These are phyloP conservation scores for Stomorhina lunata DNA, from an alignment of 2,888 invertebrate species.

Conservation along the genomic window DNA sequence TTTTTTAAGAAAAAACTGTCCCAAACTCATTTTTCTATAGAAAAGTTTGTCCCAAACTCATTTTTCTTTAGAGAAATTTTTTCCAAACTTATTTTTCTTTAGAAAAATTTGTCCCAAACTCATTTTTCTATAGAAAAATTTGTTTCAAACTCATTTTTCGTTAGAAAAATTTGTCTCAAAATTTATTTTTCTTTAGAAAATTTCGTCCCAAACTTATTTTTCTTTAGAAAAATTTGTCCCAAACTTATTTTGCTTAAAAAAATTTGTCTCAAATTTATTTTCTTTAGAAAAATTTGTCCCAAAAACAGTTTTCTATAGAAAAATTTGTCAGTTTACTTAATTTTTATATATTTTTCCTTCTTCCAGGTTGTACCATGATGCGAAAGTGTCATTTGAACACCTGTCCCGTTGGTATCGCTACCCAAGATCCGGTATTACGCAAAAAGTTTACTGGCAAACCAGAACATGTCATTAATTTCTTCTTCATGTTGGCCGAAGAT, in stretches of 20 bases:
- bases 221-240: background rate
- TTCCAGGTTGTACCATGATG: slow-evolving; percentile 98
- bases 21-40: too few species aligned
- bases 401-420: slow-evolving; percentile 99
- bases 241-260: background rate
- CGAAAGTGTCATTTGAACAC: slow-evolving; percentile 99
- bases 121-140: background rate
- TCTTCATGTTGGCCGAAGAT: slow-evolving; percentile 99
- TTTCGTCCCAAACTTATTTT: too few species aligned
- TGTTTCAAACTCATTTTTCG: too few species aligned
- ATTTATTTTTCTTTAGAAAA: too few species aligned
- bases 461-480: slow-evolving; percentile 97
- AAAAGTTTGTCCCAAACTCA: too few species aligned
- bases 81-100: too few species aligned
- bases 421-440: slow-evolving; percentile 96
- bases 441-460: slow-evolving; percentile 99
- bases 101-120: background rate
- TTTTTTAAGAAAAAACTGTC: background rate
- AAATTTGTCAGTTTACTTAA: background rate
- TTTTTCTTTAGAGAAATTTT: background rate
- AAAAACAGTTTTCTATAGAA: background rate
- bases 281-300: too few species aligned
- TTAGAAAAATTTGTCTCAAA: background rate
- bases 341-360: background rate
- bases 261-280: too few species aligned